Percentiles rank a stretch among this genome's conserved stretches.
These are phyloP conservation scores for Tetragnatha montana DNA, from an alignment of 2,888 invertebrate species.

Conservation along the genomic window DNA sequence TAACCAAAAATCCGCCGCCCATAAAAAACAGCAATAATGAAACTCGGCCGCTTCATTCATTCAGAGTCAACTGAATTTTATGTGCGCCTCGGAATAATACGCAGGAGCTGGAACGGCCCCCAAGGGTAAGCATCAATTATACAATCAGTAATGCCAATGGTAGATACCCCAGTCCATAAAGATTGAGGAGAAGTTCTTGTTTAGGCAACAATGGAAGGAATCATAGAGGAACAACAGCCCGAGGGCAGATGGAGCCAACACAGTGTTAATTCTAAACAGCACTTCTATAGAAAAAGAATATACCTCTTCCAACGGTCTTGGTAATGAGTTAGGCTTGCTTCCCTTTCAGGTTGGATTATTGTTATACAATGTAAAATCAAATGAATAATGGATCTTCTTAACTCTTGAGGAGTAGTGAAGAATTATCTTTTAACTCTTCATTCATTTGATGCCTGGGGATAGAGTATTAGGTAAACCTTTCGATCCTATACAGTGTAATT, in stretches of 20 bases:
- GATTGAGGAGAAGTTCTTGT: background rate
- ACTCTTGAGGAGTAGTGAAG: background rate
- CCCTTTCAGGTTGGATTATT: slow-evolving; percentile 17
- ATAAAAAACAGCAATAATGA: slow-evolving; percentile 14
- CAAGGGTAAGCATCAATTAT: slow-evolving; percentile 55
- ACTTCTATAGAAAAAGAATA: slow-evolving; percentile 18
- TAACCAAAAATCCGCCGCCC: slow-evolving; percentile 59
- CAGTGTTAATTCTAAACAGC: slow-evolving; percentile 35
- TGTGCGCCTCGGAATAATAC: background rate
- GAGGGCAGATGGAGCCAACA: slow-evolving; percentile 25
- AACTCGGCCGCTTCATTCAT: slow-evolving; percentile 11
- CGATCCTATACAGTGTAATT: too few relatives aligned
- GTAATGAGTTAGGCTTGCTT: slow-evolving; percentile 12
- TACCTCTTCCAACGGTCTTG: background rate
- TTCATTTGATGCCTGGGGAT: background rate
- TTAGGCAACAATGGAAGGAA: slow-evolving; percentile 7
- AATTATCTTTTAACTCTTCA: background rate
- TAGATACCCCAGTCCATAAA: background rate
- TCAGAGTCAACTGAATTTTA: slow-evolving; percentile 54
- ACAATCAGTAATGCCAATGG: slow-evolving; percentile 48
- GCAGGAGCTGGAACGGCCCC: slow-evolving; percentile 16
- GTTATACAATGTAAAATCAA: background rate
- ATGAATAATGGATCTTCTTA: slow-evolving; percentile 36
- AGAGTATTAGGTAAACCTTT: background rate
- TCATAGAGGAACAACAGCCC: slow-evolving; percentile 32